phyloP scores from a whole-genome alignment of 1,140 invertebrate genomes.

The Adelges cooleyi region DNA sequence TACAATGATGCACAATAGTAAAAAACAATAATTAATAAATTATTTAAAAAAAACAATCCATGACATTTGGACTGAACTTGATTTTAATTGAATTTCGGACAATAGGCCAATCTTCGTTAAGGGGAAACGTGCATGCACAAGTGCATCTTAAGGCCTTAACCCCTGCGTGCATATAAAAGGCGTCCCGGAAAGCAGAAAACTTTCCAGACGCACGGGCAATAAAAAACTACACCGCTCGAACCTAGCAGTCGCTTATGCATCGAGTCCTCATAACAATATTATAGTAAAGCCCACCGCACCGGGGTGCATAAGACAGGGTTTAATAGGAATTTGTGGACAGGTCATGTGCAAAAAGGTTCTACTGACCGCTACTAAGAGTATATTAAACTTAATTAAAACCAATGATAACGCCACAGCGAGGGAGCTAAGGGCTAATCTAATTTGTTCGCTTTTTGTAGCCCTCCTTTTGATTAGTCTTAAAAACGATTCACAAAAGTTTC shows the following conservation, averaged over 20 bases:
- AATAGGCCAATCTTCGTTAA: constrained; percentile 15
- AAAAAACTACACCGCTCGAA: constrained; percentile 9
- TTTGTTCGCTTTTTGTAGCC: neutral
- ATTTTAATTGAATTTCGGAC: constrained; percentile 24
- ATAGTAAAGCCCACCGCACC: neutral
- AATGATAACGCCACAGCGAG: neutral
- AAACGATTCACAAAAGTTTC: constrained; percentile 6
- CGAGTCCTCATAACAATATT: constrained; percentile 1
- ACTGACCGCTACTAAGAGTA: neutral
- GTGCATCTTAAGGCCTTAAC: constrained; percentile 15
- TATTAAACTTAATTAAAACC: constrained; percentile 23
- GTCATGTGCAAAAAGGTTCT: neutral
- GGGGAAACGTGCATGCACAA: neutral
- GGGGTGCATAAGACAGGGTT: neutral
- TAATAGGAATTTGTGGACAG: constrained; percentile 6
- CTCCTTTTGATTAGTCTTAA: constrained; percentile 12
- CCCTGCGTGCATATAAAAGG: neutral
- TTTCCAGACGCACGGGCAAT: constrained; percentile 19
- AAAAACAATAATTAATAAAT: too few species aligned
- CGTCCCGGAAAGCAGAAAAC: constrained; percentile 1
- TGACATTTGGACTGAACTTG: neutral
- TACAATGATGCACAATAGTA: too few species aligned
- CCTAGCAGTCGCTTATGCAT: neutral
- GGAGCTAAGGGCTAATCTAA: constrained; percentile 12
- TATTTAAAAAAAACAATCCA: constrained; percentile 18